These are phyloP conservation scores for Ammodytes marinus DNA, from an alignment of 2,113 vertebrate genomes.

Conservation along the genomic window DNA sequence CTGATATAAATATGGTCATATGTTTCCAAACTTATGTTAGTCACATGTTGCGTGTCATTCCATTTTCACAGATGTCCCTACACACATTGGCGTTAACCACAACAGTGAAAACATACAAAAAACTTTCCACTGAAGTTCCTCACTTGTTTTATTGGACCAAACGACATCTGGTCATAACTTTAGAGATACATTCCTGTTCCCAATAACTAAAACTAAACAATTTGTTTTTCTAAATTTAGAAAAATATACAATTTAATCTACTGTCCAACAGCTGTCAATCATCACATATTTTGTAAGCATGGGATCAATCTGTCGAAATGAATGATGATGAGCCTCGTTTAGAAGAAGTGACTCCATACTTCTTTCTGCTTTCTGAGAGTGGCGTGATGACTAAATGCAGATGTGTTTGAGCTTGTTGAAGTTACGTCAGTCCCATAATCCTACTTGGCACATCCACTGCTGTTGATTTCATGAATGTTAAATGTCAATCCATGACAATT, in stretches of 20 bases:
- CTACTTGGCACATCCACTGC: neutral
- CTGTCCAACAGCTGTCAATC: neutral
- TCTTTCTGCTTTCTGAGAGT: constrained; percentile 17
- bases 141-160: constrained; percentile 21
- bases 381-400: neutral
- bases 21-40: neutral
- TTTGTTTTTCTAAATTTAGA: too few relatives aligned
- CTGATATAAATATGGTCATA: neutral
- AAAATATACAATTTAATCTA: neutral
- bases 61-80: neutral
- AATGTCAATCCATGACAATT: neutral
- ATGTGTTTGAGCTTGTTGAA: constrained; percentile 54
- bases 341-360: constrained; percentile 23
- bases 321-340: neutral
- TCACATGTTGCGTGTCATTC: constrained; percentile 25
- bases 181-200: neutral
- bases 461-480: neutral
- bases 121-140: constrained; percentile 23
- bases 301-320: neutral
- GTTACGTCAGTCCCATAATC: constrained; percentile 6
- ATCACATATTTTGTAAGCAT: neutral
- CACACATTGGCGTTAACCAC: neutral
- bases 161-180: neutral
- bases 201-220: neutral
- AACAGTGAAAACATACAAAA: neutral